Base-by-base conservation (phyloP, 2,888 invertebrate genomes). In the Thymelicus acteon region DNA sequence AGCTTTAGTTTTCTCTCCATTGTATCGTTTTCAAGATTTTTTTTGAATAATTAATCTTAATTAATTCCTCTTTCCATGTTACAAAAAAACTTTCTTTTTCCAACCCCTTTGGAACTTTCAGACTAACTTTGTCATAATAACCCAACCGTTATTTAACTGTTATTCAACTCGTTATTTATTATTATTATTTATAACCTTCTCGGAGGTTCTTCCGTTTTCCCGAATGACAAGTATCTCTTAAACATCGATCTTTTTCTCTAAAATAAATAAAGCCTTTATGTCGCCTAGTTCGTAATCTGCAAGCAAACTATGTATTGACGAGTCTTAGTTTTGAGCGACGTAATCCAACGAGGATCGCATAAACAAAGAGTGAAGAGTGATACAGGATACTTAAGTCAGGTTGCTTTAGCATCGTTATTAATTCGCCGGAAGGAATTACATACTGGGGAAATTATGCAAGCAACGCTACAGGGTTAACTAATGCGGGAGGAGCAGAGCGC, bases 361-460 rank as follows among this genome's bases (percentile, higher is more conserved):
- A 3, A 57, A 57, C 24, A 65, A 31, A 31, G 5, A 31, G 15
- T 24, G 39, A 57, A 12, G 12, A 44, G 24, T 5, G n/a, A 54
- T 4, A 57, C 48, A 64, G 54, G 67, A 49, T 60, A 60, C 52
- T 47, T 40, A 40, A 39, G 60, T 47, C 39, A 39, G 15, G 15
- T 54, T 60, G 69, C 58, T 60, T 10, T 62, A 62, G 44, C 40
- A 10, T 48, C 48, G 19, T 49, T 58, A 62, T 69, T 63, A 49
- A 71, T 60, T 66, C 65, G 65, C 60, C 64, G 70, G 65, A 71
- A 71, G 71, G 65, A 60, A 62, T 49, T 60, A 37, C 13, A 60
- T 61, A 37, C 48, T 40, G 24, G 19, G 39, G 49, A 60, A 10
- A 67, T 70, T 70, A 70, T 70, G 64, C 70, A 64, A 64, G 64